Conservation (phyloP, 2,888 invertebrate species). For the Aelia acuminata region DNA sequence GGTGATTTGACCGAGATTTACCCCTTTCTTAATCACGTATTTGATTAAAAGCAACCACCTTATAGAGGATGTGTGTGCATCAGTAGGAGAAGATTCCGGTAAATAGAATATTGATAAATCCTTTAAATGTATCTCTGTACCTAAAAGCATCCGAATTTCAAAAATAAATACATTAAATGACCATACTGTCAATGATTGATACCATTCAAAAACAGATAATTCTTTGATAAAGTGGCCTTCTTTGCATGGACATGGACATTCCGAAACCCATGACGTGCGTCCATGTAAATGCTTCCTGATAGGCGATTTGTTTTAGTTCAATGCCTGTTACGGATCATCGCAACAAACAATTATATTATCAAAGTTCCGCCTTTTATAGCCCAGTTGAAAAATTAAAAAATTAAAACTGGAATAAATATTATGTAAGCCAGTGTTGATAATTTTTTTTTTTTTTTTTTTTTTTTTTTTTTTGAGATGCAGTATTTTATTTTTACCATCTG, state of each 20-base stretch:
- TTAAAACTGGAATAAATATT: neutral
- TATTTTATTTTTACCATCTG: too few species aligned
- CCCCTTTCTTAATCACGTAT: too few species aligned
- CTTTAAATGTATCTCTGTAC: too few species aligned
- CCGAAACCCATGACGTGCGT: neutral
- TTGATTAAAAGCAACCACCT: too few species aligned
- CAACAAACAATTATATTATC: neutral
- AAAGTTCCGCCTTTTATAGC: neutral
- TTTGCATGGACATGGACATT: neutral
- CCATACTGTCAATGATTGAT: neutral
- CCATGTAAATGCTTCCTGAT: neutral
- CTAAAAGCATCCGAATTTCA: too few species aligned
- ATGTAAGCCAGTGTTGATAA: neutral
- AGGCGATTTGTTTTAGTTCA: neutral
- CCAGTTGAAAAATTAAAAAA: neutral
- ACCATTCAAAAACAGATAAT: neutral
- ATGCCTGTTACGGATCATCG: neutral
- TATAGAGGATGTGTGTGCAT: too few species aligned
- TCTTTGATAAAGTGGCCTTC: neutral
- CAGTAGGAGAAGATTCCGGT: too few species aligned
- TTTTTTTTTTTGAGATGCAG: too few species aligned
- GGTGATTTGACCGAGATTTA: too few species aligned
- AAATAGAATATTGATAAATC: too few species aligned
- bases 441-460: too few species aligned
- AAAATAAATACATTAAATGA: neutral